Percentiles rank a stretch among this genome's conserved stretches.
Conservation (phyloP, 1,140 invertebrate species). For the Drosophila watanabei region DNA sequence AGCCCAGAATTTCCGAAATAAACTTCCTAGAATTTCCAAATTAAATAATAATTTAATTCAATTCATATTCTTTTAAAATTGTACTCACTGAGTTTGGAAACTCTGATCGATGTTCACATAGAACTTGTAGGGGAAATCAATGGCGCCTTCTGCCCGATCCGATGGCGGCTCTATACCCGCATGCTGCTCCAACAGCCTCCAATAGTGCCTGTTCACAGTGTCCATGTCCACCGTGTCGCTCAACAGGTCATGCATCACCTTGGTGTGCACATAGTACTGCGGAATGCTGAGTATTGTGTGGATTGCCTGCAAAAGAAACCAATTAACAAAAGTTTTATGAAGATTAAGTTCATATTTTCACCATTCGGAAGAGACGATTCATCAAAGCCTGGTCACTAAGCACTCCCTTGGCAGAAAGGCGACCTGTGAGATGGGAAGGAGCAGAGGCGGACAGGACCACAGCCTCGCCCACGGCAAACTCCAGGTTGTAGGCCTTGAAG, state of each 20-base stretch:
- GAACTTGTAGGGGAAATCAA: slow-evolving; percentile 87
- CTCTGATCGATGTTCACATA: slow-evolving; percentile 80
- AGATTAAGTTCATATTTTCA: background rate
- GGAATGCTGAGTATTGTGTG: slow-evolving; percentile 79
- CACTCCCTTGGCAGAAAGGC: slow-evolving; percentile 56
- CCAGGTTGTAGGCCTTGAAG: slow-evolving; percentile 88
- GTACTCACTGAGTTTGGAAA: slow-evolving; percentile 70
- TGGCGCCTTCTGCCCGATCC: slow-evolving; percentile 87
- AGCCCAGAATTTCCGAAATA: slow-evolving; percentile 78
- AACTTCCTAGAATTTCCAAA: slow-evolving; percentile 59
- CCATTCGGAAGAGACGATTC: slow-evolving; percentile 87
- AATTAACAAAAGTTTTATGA: background rate
- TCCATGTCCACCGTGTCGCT: slow-evolving; percentile 78
- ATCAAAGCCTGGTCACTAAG: slow-evolving; percentile 62
- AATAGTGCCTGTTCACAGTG: slow-evolving; percentile 88
- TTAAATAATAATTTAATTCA: too few relatives aligned
- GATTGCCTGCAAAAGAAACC: slow-evolving; percentile 51
- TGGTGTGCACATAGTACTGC: slow-evolving; percentile 77
- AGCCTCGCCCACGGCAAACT: slow-evolving; percentile 90
- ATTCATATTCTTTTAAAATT: too few relatives aligned
- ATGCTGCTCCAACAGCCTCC: slow-evolving; percentile 87
- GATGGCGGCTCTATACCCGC: slow-evolving; percentile 88
- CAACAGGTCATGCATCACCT: slow-evolving; percentile 77
- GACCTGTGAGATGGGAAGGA: slow-evolving; percentile 86
- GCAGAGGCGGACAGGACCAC: slow-evolving; percentile 89